phyloP scores from a whole-genome alignment of 2,113 vertebrate species.

The Parus major region DNA sequence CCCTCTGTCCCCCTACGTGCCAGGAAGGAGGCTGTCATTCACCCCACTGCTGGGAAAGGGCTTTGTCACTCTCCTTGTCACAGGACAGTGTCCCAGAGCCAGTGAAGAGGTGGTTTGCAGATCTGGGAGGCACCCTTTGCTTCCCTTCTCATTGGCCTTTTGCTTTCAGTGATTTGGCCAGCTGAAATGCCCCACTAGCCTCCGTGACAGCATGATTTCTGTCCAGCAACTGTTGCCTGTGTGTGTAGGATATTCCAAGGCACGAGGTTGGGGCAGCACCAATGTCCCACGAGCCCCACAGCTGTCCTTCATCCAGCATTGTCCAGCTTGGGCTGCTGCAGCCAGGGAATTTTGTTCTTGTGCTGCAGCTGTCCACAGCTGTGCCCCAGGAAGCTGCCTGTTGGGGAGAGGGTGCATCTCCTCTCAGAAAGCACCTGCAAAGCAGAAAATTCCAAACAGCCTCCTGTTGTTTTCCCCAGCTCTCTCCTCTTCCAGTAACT shows the following conservation, averaged over 20 bases:
- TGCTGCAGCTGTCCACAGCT: not conserved
- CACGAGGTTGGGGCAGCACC: not conserved
- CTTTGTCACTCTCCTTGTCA: not conserved
- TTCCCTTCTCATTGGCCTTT: not conserved
- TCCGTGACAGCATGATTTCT: constrained; percentile 44
- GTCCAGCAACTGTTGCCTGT: not conserved
- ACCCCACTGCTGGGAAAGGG: not conserved
- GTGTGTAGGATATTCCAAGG: not conserved
- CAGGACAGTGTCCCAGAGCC: not conserved
- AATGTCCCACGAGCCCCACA: not conserved
- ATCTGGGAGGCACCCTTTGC: not conserved
- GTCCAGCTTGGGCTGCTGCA: not conserved
- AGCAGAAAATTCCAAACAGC: not conserved
- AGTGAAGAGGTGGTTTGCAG: not conserved
- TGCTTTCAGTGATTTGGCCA: not conserved
- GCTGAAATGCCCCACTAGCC: not conserved
- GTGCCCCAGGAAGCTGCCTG: not conserved
- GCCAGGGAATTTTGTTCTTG: not conserved
- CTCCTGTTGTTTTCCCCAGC: not conserved
- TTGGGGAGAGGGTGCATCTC: not conserved
- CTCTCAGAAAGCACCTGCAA: not conserved
- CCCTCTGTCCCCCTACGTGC: not conserved
- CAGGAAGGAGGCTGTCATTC: not conserved
- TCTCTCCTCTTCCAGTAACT: not conserved
- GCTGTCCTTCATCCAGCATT: not conserved